Conservation (phyloP, 2,797 vertebrate species). For the Notoglanidium macrostoma region DNA sequence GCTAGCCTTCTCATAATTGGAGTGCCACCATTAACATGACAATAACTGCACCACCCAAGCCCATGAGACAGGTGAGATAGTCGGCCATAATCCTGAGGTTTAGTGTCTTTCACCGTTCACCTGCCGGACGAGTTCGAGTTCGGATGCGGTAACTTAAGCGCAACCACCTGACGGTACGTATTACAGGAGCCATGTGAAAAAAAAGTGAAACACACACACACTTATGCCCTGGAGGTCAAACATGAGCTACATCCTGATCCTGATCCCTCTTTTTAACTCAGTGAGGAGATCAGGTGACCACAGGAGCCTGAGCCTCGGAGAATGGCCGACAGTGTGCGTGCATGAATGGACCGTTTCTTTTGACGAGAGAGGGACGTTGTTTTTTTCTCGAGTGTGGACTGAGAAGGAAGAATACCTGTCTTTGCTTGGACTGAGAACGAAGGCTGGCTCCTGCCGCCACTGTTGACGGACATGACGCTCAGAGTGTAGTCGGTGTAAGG, state of each 20-base stretch:
- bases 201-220: background rate
- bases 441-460: slow-evolving; percentile 81
- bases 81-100: slow-evolving; percentile 42
- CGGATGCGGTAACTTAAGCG: slow-evolving; percentile 59
- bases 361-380: slow-evolving; percentile 13
- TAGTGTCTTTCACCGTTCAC: slow-evolving; percentile 60
- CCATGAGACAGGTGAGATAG: slow-evolving; percentile 36
- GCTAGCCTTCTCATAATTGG: slow-evolving; percentile 28
- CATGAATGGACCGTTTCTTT: slow-evolving; percentile 53
- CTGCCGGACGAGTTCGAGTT: slow-evolving; percentile 43
- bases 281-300: slow-evolving; percentile 51
- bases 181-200: slow-evolving; percentile 42
- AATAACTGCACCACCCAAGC: slow-evolving; percentile 21
- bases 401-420: slow-evolving; percentile 78
- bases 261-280: slow-evolving; percentile 45
- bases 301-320: slow-evolving; percentile 19
- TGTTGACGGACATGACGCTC: slow-evolving; percentile 80
- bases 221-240: slow-evolving; percentile 35
- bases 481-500: slow-evolving; percentile 84
- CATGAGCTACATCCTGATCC: slow-evolving; percentile 47
- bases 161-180: slow-evolving; percentile 44
- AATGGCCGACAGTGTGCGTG: slow-evolving; percentile 52
- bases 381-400: slow-evolving; percentile 6
- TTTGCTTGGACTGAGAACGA: slow-evolving; percentile 78
- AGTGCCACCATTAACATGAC: slow-evolving; percentile 18